These are phyloP conservation scores for Ommatoiulus sabulosus DNA, from an alignment of 2,888 invertebrate species.

Conservation along the genomic window DNA sequence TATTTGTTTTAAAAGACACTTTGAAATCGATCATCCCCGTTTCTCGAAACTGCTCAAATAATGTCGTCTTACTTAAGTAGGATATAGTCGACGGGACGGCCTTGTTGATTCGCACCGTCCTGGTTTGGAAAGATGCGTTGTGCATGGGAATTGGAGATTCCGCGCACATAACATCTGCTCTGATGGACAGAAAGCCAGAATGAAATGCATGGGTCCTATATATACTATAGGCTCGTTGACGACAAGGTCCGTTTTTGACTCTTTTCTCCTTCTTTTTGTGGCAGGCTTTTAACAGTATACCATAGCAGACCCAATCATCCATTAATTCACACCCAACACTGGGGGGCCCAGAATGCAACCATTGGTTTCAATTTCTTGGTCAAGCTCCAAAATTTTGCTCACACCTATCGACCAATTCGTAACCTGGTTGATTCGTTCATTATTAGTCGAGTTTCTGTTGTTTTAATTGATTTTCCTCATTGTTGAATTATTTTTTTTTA, in stretches of 20 bases:
- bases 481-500: neutral
- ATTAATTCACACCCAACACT: neutral
- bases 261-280: neutral
- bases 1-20: neutral
- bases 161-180: no score
- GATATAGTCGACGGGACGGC: no score
- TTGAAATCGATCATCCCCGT: neutral
- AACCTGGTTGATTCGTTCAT: neutral
- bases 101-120: no score
- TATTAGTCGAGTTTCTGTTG: neutral
- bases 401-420: neutral
- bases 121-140: no score
- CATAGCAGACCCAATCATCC: neutral
- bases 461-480: neutral
- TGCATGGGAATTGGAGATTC: no score
- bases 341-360: neutral
- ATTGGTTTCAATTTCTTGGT: neutral
- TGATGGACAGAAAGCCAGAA: no score
- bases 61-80: neutral
- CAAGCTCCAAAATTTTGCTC: constrained; percentile 38
- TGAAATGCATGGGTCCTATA: no score
- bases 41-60: neutral
- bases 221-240: neutral
- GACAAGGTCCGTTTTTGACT: neutral
- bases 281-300: neutral